Base-by-base conservation (phyloP, 2,113 vertebrate genomes). In the Strix aluco region DNA sequence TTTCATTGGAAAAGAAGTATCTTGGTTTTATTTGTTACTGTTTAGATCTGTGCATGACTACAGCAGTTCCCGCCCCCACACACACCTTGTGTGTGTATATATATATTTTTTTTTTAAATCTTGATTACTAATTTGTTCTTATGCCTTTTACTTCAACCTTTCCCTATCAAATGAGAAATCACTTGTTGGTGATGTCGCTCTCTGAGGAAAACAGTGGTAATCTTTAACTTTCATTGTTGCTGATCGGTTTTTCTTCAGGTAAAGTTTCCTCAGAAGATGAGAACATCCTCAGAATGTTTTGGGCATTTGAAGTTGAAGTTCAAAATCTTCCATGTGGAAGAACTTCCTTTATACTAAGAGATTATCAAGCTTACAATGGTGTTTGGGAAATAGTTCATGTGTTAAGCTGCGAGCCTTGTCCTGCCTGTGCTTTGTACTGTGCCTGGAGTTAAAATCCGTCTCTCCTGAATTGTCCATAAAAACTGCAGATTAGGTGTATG, bases 141-240 rank as follows among this genome's bases (percentile, higher is more conserved):
- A 42, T 4, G 16, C 32, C 8, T 91, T 70, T 90, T 71, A 42
- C 30, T 67, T 59, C 38, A 26, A 63, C 15, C 9, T 85, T 75
- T 62, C n/a, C 49, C 38, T 52, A 2, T 25, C 36, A 55, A 51
- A 40, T 72, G 44, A 69, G 52, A 49, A 88, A 26, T 34, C 1
- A 0, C 47, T 69, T 44, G 30, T 26, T 67, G 51, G 23, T 34
- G 38, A 12, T 67, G 47, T 63, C 1, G 0, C 15, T 26, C 15
- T 27, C 26, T 87, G 61, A n/a, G 47, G 14, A 34, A 88, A 80
- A 27, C 29, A 26, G 8, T 46, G 32, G 32, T 46, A 36, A 34
- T 54, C 67, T 61, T 55, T 47, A 70, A 9, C 10, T 49, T 44
- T 66, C 13, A n/a, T 11, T 59, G 36, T 22, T 47, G 22, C 55